These are phyloP conservation scores for Mustelus asterias DNA, from an alignment of 2,113 vertebrate genomes.

Conservation along the genomic window DNA sequence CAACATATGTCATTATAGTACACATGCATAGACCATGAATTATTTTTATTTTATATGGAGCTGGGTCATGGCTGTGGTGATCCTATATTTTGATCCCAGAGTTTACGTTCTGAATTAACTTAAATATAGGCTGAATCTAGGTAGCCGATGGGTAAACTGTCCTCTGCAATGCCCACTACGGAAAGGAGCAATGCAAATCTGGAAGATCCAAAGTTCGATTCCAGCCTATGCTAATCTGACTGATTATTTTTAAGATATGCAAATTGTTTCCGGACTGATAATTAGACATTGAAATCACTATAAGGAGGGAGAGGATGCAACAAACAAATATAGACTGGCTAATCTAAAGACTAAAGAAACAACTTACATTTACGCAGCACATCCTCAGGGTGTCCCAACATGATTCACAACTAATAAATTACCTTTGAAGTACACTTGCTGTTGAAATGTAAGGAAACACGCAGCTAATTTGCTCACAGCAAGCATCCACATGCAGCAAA, in stretches of 20 bases:
- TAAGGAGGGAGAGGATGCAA: neutral
- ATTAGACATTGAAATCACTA: neutral
- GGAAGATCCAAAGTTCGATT: neutral
- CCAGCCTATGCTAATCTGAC: neutral
- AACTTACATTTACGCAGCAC: neutral
- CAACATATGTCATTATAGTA: neutral
- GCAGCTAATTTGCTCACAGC: neutral
- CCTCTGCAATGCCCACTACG: neutral
- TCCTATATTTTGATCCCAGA: neutral
- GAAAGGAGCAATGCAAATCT: neutral
- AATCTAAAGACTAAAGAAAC: neutral
- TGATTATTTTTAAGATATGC: neutral
- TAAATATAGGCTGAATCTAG: neutral
- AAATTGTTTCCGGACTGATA: neutral
- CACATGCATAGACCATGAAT: neutral
- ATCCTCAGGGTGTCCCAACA: neutral
- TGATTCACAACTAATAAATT: neutral
- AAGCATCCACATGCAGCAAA: neutral
- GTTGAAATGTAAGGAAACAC: neutral
- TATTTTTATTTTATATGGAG: neutral
- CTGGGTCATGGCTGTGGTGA: neutral
- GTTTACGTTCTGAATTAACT: neutral
- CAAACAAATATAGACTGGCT: neutral
- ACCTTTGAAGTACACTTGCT: neutral
- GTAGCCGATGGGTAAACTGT: neutral